phyloP scores from a whole-genome alignment of 1,140 invertebrate species.

The Mizuhopecten yessoensis region DNA sequence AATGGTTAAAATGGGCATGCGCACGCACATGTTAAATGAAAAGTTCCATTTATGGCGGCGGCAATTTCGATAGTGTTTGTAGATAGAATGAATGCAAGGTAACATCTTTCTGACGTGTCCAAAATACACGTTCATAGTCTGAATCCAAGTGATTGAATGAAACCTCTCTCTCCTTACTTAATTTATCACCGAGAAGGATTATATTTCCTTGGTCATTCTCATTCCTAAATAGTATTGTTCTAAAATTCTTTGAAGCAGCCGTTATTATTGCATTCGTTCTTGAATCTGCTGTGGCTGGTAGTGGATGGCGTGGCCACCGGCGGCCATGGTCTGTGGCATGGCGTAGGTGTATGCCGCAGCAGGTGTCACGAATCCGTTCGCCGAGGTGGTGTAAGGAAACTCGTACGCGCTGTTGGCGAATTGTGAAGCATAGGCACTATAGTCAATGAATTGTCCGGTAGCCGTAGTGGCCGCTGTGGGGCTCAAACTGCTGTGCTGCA shows the following conservation, averaged over 20 bases:
- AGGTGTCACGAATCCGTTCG: slow-evolving; percentile 65
- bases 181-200: not conserved
- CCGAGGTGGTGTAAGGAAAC: slow-evolving; percentile 67
- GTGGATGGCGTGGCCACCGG: slow-evolving; percentile 68
- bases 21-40: not conserved
- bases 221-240: slow-evolving; percentile 1
- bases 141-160: slow-evolving; percentile 6
- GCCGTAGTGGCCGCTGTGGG: slow-evolving; percentile 66
- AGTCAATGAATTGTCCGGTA: slow-evolving; percentile 70
- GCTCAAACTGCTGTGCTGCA: slow-evolving; percentile 70
- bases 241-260: not conserved
- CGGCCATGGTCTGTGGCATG: slow-evolving; percentile 67
- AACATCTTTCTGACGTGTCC: not conserved
- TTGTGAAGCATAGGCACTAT: slow-evolving; percentile 68
- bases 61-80: not conserved
- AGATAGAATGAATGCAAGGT: not conserved
- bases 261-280: slow-evolving; percentile 72
- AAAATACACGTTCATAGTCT: not conserved
- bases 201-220: not conserved
- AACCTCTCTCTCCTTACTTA: not conserved
- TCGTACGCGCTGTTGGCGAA: slow-evolving; percentile 66
- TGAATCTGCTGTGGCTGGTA: slow-evolving; percentile 77
- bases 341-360: slow-evolving; percentile 75
- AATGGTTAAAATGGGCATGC: not conserved
- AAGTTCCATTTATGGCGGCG: not conserved